Percentiles rank a stretch among this genome's conserved stretches.
These are phyloP conservation scores for Macaria notata DNA, from an alignment of 2,888 invertebrate genomes.

Conservation along the genomic window DNA sequence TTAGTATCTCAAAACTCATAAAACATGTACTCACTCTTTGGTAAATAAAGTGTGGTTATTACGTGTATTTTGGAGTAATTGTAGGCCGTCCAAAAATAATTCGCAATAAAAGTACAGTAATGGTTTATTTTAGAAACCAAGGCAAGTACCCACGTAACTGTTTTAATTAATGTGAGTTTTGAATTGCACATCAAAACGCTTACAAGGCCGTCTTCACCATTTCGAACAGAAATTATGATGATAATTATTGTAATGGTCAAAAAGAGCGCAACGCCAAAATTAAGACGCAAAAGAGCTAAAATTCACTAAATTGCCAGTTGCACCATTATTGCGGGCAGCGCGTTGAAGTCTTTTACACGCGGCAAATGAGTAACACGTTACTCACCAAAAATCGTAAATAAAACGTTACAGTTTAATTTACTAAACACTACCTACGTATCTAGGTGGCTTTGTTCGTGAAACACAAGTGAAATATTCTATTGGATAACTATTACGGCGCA, in stretches of 20 bases:
- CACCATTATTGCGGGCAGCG: slow-evolving; percentile 10
- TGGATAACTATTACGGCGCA: slow-evolving; percentile 19
- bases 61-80: too few relatives aligned
- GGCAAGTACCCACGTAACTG: background rate
- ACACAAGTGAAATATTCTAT: slow-evolving; percentile 20
- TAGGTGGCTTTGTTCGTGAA: slow-evolving; percentile 11
- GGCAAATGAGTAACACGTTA: slow-evolving; percentile 8
- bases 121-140: background rate
- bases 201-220: slow-evolving; percentile 9
- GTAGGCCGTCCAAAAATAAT: too few relatives aligned
- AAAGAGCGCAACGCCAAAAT: slow-evolving; percentile 8
- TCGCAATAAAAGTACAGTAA: background rate
- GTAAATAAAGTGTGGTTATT: too few relatives aligned
- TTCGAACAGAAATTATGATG: slow-evolving; percentile 3
- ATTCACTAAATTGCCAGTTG: slow-evolving; percentile 1
- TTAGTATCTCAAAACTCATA: too few relatives aligned
- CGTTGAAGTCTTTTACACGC: slow-evolving; percentile 31
- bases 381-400: background rate
- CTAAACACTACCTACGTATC: background rate
- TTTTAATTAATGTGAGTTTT: background rate
- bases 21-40: too few relatives aligned
- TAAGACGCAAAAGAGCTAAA: slow-evolving; percentile 13
- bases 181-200: slow-evolving; percentile 7
- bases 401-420: slow-evolving; percentile 7
- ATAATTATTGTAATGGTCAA: slow-evolving; percentile 10